Evolutionary conservation across 2,888 invertebrate genomes (phyloP), one percentile per base, ranked within the genome.

Genomic region (Chrysomela aeneicollis): DNA sequence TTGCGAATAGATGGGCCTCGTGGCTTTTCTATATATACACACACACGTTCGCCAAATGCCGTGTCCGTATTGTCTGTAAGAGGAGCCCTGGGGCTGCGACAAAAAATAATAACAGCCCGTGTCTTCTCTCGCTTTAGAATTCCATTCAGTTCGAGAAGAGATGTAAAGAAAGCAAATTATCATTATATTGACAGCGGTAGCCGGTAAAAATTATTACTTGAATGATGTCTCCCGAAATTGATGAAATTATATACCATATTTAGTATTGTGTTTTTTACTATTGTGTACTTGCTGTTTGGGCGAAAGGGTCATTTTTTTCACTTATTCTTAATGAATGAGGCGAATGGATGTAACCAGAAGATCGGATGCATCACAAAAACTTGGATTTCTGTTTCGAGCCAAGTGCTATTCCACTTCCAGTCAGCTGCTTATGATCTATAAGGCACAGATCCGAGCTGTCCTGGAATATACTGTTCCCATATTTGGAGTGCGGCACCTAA

Each of bases 161-260:
- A 42, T 42, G 42, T 42, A 3, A 42, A 15, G 15, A 42, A 42
- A 42, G n/a, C 15, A 15, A 42, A 42, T 42, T 15, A 42, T 42
- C n/a, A 42, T 42, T 42, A 42, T 42, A 42, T 42, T 42, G 42
- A 42, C 42, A 42, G 42, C 42, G 42, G 42, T 42, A n/a, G 42
- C 42, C 42, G 15, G 4, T n/a, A 15, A 15, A 35, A 42, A 42
- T 42, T 42, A 15, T 42, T 42, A 15, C 42, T 42, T 42, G 4
- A 6, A 15, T 15, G 42, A 42, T 15, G 42, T n/a, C 15, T 15
- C 42, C 15, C 2, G 12, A 42, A 10, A 42, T 15, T 42, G 15
- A 42, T 42, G 6, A 15, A 42, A 42, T 42, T 42, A 42, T 42
- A 42, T 42, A 42, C 42, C n/a, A 42, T 15, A 42, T 42, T 42